A percentile compares a stretch with the other conserved stretches of the same genome.
phyloP scores from a whole-genome alignment of 2,113 vertebrate species.

The Salminus brasiliensis region DNA sequence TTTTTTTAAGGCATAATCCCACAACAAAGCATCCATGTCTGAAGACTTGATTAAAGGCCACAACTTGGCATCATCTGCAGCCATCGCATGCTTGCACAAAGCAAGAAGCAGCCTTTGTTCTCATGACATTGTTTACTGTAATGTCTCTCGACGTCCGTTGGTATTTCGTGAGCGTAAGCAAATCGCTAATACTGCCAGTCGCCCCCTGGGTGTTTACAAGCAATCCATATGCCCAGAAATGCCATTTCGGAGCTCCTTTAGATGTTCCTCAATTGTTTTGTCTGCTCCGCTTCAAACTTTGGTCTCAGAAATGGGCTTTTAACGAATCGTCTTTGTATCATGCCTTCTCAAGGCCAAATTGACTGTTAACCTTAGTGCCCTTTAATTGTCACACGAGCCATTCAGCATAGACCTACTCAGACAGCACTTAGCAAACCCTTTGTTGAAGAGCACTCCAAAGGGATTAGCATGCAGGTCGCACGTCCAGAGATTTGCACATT shows the following conservation, averaged over 20 bases:
- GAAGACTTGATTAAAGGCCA: slow-evolving; percentile 51
- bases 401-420: slow-evolving; percentile 13
- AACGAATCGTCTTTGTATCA: not conserved
- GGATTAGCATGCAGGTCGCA: slow-evolving; percentile 29
- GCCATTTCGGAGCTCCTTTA: not conserved
- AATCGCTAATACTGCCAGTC: not conserved
- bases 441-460: slow-evolving; percentile 25
- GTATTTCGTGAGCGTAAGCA: not conserved
- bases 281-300: not conserved
- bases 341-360: not conserved
- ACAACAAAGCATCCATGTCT: slow-evolving; percentile 31
- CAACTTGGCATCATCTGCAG: not conserved
- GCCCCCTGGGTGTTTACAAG: slow-evolving; percentile 28
- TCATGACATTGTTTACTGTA: slow-evolving; percentile 23
- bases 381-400: not conserved
- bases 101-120: slow-evolving; percentile 38
- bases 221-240: not conserved
- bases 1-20: slow-evolving; percentile 9
- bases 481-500: slow-evolving; percentile 14
- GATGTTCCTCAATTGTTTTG: not conserved
- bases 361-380: slow-evolving; percentile 10
- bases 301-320: not conserved
- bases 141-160: slow-evolving; percentile 17
- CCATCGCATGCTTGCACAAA: not conserved
- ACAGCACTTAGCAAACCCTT: slow-evolving; percentile 23